Base-by-base conservation (phyloP, 2,797 vertebrate species). In the Chelonia mydas region DNA sequence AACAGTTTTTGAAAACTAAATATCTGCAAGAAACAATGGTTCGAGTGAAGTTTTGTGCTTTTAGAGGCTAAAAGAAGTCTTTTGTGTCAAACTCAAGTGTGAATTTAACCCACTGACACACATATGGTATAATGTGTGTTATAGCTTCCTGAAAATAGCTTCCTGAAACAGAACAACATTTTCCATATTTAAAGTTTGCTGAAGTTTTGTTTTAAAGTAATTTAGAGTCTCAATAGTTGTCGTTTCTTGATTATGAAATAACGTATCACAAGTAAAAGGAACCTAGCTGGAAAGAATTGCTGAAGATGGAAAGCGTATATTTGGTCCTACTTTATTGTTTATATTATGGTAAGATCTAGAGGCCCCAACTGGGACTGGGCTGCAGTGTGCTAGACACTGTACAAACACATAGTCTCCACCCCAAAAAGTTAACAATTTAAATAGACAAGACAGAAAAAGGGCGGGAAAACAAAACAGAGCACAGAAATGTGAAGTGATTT, bases 161-260 rank as follows among this genome's bases (percentile, higher is more conserved):
- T 41, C 41, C 41, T 41, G 41, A 41, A 41, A 15, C 28, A 90
- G 65, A 82, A 45, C 12, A 50, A 4, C 59, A n/a, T 90, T 95
- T 91, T 88, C 57, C 74, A 12, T 87, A 81, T 79, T 86, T 89
- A 77, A 54, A 76, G 41, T 55, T 83, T 91, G 81, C 59, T 84
- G 15, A 2, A 76, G 59, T 45, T 47, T 61, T 41, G 19, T 81
- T 76, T 72, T 87, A 89, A 88, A 89, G 15, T 74, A 49, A 85
- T 2, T 54, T 78, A 33, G 4, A 3, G 17, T 57, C 87, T 86
- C 81, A 72, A 8, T 57, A 79, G 50, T 61, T 49, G 9, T 41
- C 21, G 1, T 1, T 61, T 85, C 49, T 77, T 16, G 15, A 7
- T 83, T 23, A 37, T 83, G 68, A 61, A 94, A 59, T 68, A 68